Base-by-base conservation (phyloP, 2,888 invertebrate genomes). In the Macaria notata region DNA sequence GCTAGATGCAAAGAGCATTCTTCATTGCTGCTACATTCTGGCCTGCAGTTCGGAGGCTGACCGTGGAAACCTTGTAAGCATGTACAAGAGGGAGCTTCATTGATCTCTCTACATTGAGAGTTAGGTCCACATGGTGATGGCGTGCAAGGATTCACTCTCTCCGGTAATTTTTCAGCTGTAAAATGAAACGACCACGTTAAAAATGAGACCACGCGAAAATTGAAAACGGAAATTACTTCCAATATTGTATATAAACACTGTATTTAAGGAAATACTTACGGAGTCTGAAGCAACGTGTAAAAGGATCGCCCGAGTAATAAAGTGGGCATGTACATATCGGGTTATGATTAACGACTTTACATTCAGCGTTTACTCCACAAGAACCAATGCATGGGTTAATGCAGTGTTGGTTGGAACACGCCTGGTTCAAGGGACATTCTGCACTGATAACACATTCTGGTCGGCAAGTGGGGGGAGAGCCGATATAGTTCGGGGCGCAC, bases 41-140 rank as follows among this genome's bases (percentile, higher is more conserved):
- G 96, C 65, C 94, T 92, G 70, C 96, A 96, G 69, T 95, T 94
- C 3, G 96, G 96, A 49, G 96, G 95, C 62, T 93, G 91, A 31
- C 96, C 96, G 45, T 93, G 92, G 71, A 93, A 95, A 56, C 93
- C 93, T 54, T 94, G 92, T 52, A 94, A 78, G 70, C 97, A 97
- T 39, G 95, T 95, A 73, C 97, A 97, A 0, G 95, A 94, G 3
- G 96, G 95, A 6, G 93, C 92, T 64, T 94, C 94, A 62, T 95
- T 94, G 8, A 93, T 80, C 56, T 94, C 92, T 78, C 92, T 93
- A 74, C 96, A 96, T 69, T 95, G 92, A 0, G 96, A 93, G 74
- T 95, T 94, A 0, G 95, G 94, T 8, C 96, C 97, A 76, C 97
- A 97, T 3, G 96, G 96, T 45, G 95, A 94, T 48, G 96, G 95